A percentile compares a stretch with the other conserved stretches of the same genome.
These are phyloP conservation scores for Poecilia velifera DNA, from an alignment of 2,797 vertebrate genomes.

Conservation along the genomic window DNA sequence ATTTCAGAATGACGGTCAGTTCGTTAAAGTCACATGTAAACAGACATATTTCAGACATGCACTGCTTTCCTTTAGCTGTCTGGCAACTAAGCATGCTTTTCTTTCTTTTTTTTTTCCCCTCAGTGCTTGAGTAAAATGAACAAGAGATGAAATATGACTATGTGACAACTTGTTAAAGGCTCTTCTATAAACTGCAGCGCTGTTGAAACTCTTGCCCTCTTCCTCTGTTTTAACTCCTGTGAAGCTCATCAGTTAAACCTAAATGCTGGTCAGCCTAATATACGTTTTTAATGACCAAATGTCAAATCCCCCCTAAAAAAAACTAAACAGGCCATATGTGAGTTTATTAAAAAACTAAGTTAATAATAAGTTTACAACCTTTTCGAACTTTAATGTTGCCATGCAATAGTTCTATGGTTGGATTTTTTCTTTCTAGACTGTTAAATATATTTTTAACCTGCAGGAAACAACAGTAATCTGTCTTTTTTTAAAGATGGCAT, in stretches of 20 bases:
- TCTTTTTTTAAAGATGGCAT: constrained; percentile 25
- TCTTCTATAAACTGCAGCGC: not conserved
- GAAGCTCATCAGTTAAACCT: not conserved
- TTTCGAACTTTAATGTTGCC: not conserved
- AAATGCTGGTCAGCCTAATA: not conserved
- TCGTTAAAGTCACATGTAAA: not conserved
- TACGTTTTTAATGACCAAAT: not conserved
- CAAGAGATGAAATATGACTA: not conserved
- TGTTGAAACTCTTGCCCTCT: not conserved
- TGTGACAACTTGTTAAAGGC: not conserved
- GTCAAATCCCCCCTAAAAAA: not conserved
- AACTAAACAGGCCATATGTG: not conserved
- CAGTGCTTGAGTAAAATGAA: not conserved
- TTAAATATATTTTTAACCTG: constrained; percentile 49
- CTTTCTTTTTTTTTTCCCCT: not conserved
- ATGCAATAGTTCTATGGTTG: not conserved
- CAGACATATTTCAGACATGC: not conserved
- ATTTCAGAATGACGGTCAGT: not conserved
- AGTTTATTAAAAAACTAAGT: not conserved
- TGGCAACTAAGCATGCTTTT: not conserved
- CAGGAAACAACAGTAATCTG: constrained; percentile 40
- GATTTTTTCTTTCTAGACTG: constrained; percentile 44
- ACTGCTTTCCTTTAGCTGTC: not conserved
- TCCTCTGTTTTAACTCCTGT: not conserved
- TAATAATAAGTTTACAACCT: not conserved